These are phyloP conservation scores for Cepaea nemoralis DNA, from an alignment of 1,140 invertebrate species.

Conservation along the genomic window DNA sequence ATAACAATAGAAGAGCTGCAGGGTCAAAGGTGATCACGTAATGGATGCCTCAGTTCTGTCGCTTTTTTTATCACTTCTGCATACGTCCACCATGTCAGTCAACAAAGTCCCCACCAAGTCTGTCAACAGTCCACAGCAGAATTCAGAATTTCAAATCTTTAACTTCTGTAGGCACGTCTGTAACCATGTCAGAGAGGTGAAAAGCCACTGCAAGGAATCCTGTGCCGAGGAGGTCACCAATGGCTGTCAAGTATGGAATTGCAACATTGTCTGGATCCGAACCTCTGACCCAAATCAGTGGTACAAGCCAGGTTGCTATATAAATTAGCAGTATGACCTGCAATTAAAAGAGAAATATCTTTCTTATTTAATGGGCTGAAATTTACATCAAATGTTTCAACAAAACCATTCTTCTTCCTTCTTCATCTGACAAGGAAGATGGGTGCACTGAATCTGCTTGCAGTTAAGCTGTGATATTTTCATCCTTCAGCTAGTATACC, in stretches of 20 bases:
- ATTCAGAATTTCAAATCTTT: conserved; percentile 70
- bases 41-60: too few species aligned
- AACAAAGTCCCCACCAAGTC: too few species aligned
- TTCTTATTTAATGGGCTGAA: background rate
- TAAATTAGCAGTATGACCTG: conserved; percentile 73
- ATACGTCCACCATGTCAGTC: too few species aligned
- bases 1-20: too few species aligned
- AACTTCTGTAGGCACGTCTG: conserved; percentile 76
- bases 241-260: conserved; percentile 92
- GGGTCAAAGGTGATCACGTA: too few species aligned
- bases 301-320: conserved; percentile 85
- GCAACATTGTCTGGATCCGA: conserved; percentile 95
- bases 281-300: conserved; percentile 86
- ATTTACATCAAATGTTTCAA: background rate
- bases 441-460: too few species aligned
- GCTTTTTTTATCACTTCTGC: too few species aligned
- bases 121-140: too few species aligned
- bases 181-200: conserved; percentile 80
- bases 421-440: too few species aligned
- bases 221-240: conserved; percentile 93
- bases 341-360: conserved; percentile 39
- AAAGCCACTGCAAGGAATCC: conserved; percentile 87
- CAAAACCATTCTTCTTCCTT: too few species aligned
- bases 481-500: too few species aligned
- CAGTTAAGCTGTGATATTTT: too few species aligned